A percentile compares a stretch with the other conserved stretches of the same genome.
Evolutionary conservation across 2,797 vertebrate genomes (phyloP).

Genomic region (Falco concolor): DNA sequence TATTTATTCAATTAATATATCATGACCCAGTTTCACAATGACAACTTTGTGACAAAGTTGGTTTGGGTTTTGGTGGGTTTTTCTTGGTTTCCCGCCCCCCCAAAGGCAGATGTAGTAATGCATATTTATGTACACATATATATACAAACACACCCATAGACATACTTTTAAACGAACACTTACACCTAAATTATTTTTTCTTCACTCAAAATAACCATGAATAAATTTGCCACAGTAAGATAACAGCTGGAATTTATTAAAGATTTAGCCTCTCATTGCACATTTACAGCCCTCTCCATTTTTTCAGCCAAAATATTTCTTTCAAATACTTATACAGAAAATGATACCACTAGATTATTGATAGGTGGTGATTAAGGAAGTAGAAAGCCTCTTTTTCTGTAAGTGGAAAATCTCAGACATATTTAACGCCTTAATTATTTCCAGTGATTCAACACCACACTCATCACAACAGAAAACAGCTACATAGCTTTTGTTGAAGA

Average conservation of each 20-base stretch:
- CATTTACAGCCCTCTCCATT: not conserved
- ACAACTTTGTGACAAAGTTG: not conserved
- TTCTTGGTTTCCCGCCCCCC: not conserved
- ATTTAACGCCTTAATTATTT: not conserved
- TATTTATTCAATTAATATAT: not conserved
- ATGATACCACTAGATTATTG: not conserved
- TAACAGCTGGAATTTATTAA: not conserved
- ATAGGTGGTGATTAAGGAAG: not conserved
- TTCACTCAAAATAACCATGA: not conserved
- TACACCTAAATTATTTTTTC: not conserved
- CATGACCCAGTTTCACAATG: not conserved
- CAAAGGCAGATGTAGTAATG: not conserved
- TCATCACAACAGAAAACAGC: not conserved
- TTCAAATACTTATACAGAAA: not conserved
- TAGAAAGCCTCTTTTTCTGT: not conserved
- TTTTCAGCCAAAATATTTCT: not conserved
- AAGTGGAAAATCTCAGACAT: not conserved
- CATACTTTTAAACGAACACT: not conserved
- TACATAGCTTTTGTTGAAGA: not conserved
- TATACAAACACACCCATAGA: not conserved
- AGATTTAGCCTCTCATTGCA: not conserved
- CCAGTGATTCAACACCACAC: not conserved
- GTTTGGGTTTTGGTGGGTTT: not conserved
- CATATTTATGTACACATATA: accelerated
- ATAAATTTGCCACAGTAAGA: not conserved